Evolutionary conservation across 1,140 invertebrate species (phyloP).

Genomic region (Subanguina moxae): DNA sequence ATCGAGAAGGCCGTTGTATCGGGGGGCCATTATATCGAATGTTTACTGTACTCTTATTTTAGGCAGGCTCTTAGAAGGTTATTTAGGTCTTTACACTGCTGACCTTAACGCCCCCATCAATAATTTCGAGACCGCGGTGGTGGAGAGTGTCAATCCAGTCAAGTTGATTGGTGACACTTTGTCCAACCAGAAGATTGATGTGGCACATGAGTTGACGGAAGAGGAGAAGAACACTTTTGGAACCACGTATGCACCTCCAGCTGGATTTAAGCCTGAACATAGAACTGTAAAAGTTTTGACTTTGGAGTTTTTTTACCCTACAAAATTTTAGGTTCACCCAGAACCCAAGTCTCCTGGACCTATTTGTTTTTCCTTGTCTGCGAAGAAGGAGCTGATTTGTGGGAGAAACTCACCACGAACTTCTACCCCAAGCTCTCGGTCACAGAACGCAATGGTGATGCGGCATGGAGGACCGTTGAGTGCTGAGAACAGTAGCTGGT

Average conservation of each 20-base stretch:
- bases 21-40: too few relatives aligned
- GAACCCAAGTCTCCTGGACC: conserved; percentile 42
- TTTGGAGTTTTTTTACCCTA: not conserved
- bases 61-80: conserved; percentile 36
- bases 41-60: conserved; percentile 47
- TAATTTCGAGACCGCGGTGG: conserved; percentile 18
- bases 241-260: conserved; percentile 41
- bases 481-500: conserved; percentile 9
- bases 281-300: conserved; percentile 13
- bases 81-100: conserved; percentile 49
- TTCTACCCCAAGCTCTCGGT: conserved; percentile 16
- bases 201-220: conserved; percentile 24
- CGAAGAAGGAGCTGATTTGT: conserved; percentile 33
- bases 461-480: not conserved
- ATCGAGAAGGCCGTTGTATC: too few relatives aligned
- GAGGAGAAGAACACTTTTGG: conserved; percentile 48
- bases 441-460: conserved; percentile 16
- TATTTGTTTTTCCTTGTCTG: conserved; percentile 46
- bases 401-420: not conserved
- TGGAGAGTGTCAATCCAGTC: conserved; percentile 29
- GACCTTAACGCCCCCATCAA: conserved; percentile 41
- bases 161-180: conserved; percentile 55
- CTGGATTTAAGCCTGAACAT: conserved; percentile 52
- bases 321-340: conserved; percentile 18
- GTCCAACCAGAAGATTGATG: conserved; percentile 51